Evolutionary conservation across 1,140 invertebrate genomes (phyloP), one percentile per base, ranked within the genome.

Genomic region (Plectus sambesii): DNA sequence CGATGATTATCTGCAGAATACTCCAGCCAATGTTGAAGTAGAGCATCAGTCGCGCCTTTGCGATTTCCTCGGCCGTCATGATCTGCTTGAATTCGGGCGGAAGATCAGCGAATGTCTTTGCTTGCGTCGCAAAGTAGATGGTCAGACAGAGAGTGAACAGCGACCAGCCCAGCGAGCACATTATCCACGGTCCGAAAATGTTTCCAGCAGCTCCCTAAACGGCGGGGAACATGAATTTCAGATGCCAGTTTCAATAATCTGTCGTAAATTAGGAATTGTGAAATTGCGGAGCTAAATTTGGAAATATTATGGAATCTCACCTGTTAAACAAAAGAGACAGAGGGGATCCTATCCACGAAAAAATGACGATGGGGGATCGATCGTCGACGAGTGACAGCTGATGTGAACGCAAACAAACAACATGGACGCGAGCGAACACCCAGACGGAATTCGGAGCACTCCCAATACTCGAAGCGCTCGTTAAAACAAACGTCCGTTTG

Each of bases 81-180:
- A 62, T 61, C 19, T 65, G 51, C 1, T 9, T 5, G 20, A 23
- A 42, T 5, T 24, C 41, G 51, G 51, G 15, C 4, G 27, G 38
- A 5, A 5, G 6, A 5, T 3, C 51, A 29, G 35, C 55, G 53
- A 53, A 60, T 22, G 60, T 62, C 9, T 52, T 53, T 15, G 60
- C 56, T 25, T 63, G 53, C 6, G 61, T 62, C 2, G 59, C 45
- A 36, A 63, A 63, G 41, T 63, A 63, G 12, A 63, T 64, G 6
- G 61, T 63, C 15, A 63, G 48, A 50, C 58, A 62, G 1, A 63
- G 53, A 1, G 64, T 43, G 15, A 58, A 17, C 35, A 63, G 39
- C 15, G 62, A 65, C 61, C 61, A 63, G 2, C 58, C 54, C 29
- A 63, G 37, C 1, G 61, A 63, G 22, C 61, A 64, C 8, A 63